Base-by-base conservation (phyloP, 2,797 vertebrate species). In the Tangara arthus region DNA sequence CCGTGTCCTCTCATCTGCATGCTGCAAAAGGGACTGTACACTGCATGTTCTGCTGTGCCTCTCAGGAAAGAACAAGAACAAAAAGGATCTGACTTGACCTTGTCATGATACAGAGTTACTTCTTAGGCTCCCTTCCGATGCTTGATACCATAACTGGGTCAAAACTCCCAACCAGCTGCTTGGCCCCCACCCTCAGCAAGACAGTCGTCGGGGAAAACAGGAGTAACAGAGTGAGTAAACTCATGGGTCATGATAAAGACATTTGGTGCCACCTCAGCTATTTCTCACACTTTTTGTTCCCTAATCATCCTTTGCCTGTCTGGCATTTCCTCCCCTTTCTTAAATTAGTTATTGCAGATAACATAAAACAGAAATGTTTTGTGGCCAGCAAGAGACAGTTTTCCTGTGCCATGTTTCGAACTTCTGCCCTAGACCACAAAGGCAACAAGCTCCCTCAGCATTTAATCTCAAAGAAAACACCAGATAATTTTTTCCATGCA, bases 191-290 rank as follows among this genome's bases (percentile, higher is more conserved):
- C 21, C 28, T 34, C 28, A 46, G 68, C 15, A 22, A 55, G 34
- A 44, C 30, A 39, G 24, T 39, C 1, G 0, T 5, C 0, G 0
- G 44, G 20, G 28, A 63, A 87, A 59, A 66, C 2, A 59, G 28
- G 24, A 76, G 30, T 52, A 87, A 70, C 2, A 63, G 24, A 47
- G 22, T 0, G 0, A 60, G 8, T 34, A 63, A 64, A 39, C 37
- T 78, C 23, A 12, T 16, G 34, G 44, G 32, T 71, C 35, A 32
- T 15, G 44, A 85, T 73, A 35, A 77, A 59, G 57, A 66, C 12
- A 7, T 68, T 56, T 75, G 44, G 6, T 81, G 34, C 75, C 42
- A 53, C 10, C 23, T 87, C 57, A 68, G 34, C 44, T 90, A 5
- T 64, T 94, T 89, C 35, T 87, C 42, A 44, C 12, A 12, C 24